These are phyloP conservation scores for Urocyon cinereoargenteus DNA, from an alignment of 2,797 vertebrate species.

Conservation along the genomic window DNA sequence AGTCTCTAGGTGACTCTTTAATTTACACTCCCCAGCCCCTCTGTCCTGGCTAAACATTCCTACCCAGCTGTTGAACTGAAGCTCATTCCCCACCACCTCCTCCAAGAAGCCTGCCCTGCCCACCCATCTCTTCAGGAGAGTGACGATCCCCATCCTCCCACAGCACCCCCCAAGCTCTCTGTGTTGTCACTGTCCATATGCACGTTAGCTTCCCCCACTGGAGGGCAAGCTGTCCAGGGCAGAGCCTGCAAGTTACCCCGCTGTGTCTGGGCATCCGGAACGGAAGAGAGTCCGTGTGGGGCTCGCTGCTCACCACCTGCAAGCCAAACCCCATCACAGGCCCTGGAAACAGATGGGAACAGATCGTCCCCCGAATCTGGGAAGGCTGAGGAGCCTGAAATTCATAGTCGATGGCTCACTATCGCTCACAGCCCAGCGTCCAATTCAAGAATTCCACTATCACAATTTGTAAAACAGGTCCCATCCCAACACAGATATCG, in stretches of 20 bases:
- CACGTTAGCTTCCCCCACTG: too few relatives aligned
- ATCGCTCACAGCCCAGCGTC: neutral
- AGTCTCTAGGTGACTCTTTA: neutral
- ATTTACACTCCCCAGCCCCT: fast-evolving
- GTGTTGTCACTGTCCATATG: neutral
- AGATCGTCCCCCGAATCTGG: neutral
- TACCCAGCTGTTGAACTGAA: neutral
- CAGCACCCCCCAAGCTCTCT: neutral
- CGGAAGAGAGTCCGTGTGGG: neutral
- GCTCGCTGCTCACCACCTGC: neutral
- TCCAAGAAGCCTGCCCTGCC: neutral
- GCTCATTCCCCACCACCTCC: neutral
- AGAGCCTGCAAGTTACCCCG: too few relatives aligned
- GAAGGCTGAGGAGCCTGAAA: neutral
- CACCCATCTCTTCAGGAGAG: neutral
- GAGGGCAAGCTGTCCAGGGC: fast-evolving
- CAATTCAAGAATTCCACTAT: neutral
- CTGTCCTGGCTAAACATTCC: neutral
- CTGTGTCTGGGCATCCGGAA: neutral
- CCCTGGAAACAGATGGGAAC: neutral
- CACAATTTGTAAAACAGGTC: neutral
- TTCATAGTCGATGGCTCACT: neutral
- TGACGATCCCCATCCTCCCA: neutral
- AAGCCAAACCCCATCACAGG: neutral
- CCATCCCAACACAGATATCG: fast-evolving